These are phyloP conservation scores for Drosophila ambigua DNA, from an alignment of 1,140 invertebrate species.

Conservation along the genomic window DNA sequence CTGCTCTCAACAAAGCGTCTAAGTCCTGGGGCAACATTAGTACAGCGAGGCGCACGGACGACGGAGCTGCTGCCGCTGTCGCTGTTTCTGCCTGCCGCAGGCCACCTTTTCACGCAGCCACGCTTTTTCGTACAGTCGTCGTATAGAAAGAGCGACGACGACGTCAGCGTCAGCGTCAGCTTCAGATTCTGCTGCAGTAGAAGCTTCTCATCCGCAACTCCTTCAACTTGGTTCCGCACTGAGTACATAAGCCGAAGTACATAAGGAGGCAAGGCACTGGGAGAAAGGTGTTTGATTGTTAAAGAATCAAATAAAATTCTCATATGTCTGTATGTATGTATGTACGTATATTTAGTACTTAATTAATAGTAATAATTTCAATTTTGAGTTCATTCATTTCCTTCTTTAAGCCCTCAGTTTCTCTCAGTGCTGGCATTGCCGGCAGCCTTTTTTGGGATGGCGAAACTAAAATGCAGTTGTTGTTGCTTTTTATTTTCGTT, in stretches of 20 bases:
- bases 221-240: conserved; percentile 56
- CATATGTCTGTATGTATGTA: no score
- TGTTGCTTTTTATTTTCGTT: conserved; percentile 56
- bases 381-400: no score
- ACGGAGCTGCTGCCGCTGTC: conserved; percentile 26
- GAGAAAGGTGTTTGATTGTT: neutral
- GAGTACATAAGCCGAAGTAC: conserved; percentile 69
- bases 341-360: no score
- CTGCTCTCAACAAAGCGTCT: conserved; percentile 75
- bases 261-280: conserved; percentile 36
- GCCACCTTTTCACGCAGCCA: conserved; percentile 73
- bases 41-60: conserved; percentile 72
- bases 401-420: neutral
- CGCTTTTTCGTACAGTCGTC: conserved; percentile 71
- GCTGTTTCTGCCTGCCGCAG: conserved; percentile 32
- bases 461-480: conserved; percentile 79
- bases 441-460: conserved; percentile 59
- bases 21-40: conserved; percentile 75
- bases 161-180: conserved; percentile 15
- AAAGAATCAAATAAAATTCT: no score
- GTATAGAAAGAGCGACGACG: neutral
- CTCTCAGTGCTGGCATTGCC: conserved; percentile 26
- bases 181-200: conserved; percentile 13
- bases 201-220: conserved; percentile 60
- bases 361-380: no score